Percentiles rank a stretch among this genome's conserved stretches.
These are phyloP conservation scores for Pocillopora grandis DNA, from an alignment of 92 coral and sea anemone genomes.

Conservation along the genomic window DNA sequence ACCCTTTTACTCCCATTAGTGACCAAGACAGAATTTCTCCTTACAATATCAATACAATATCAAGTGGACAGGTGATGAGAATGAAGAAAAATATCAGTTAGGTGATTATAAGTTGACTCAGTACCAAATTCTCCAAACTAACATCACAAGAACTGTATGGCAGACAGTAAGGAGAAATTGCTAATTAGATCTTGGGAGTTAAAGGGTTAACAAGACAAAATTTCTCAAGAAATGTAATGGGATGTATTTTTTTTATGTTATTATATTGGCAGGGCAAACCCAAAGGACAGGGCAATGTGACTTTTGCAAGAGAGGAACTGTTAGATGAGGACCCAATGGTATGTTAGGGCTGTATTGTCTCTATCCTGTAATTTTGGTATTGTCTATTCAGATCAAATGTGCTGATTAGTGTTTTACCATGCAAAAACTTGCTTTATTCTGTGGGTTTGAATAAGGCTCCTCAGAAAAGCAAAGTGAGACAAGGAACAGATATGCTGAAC, in stretches of 20 bases:
- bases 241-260: background rate
- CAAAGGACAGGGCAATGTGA: constrained; percentile 71
- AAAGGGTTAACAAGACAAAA: background rate
- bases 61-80: too few relatives aligned
- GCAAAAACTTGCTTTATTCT: background rate
- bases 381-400: background rate
- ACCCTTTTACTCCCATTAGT: background rate
- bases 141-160: too few relatives aligned
- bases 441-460: constrained; percentile 57
- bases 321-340: constrained; percentile 86
- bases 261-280: constrained; percentile 63
- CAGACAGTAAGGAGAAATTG: too few relatives aligned
- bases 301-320: constrained; percentile 94
- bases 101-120: too few relatives aligned
- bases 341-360: background rate
- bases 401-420: background rate
- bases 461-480: constrained; percentile 76
- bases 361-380: background rate
- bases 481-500: constrained; percentile 91
- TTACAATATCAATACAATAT: too few relatives aligned
- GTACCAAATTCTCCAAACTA: too few relatives aligned
- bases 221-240: background rate
- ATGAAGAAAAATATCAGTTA: too few relatives aligned
- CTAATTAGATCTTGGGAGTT: too few relatives aligned
- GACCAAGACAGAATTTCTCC: background rate